Evolutionary conservation across 2,113 vertebrate species (phyloP).

Genomic region (Cricetomys ansorgei): DNA sequence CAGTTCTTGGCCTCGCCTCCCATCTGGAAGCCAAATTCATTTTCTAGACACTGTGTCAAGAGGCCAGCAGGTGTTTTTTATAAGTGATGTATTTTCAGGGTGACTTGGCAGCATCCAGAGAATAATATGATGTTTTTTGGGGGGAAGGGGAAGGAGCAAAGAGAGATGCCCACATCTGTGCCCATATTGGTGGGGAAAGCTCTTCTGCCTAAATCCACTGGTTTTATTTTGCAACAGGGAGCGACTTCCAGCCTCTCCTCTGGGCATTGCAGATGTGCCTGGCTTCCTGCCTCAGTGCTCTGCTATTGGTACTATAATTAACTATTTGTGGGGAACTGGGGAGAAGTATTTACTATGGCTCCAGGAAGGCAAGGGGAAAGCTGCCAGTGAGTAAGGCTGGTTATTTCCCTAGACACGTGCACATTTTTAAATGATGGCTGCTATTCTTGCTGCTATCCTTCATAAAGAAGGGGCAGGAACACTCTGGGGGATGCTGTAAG

Average conservation of each 20-base stretch:
- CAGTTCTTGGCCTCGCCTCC: neutral
- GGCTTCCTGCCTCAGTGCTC: constrained; percentile 58
- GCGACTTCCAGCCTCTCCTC: constrained; percentile 23
- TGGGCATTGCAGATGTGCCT: constrained; percentile 65
- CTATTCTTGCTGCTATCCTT: neutral
- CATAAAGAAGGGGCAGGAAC: neutral
- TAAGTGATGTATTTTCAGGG: neutral
- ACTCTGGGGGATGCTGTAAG: neutral
- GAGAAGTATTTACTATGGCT: constrained; percentile 62
- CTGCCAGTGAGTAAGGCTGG: constrained; percentile 44
- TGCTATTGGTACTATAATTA: constrained; percentile 69
- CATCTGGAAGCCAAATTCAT: constrained; percentile 34
- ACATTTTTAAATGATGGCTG: constrained; percentile 52
- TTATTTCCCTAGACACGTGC: constrained; percentile 40
- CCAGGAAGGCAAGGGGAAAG: constrained; percentile 48
- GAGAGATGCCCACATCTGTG: neutral
- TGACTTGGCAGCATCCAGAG: neutral
- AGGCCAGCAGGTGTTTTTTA: neutral
- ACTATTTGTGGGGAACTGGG: constrained; percentile 57
- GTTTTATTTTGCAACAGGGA: constrained; percentile 52
- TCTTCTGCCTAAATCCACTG: constrained; percentile 30
- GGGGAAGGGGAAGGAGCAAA: too few species aligned
- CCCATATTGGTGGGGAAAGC: constrained; percentile 8
- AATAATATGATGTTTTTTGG: neutral
- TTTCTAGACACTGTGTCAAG: neutral